phyloP scores from a whole-genome alignment of 2,797 vertebrate genomes.

The Garrulus glandarius region DNA sequence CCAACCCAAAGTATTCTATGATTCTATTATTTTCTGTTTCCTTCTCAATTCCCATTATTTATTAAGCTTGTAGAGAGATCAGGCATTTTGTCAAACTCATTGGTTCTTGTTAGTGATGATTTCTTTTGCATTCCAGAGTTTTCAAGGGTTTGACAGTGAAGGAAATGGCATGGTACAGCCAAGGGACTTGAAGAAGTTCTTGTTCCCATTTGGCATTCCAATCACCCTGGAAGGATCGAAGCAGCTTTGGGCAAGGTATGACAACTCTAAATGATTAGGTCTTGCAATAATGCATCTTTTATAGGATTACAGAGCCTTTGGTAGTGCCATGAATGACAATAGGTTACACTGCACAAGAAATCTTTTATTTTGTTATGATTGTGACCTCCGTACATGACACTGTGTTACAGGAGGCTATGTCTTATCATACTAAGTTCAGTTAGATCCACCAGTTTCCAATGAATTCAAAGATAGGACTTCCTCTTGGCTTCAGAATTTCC shows the following conservation, averaged over 20 bases:
- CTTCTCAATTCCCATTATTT: neutral
- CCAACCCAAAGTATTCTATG: neutral
- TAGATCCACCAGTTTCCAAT: neutral
- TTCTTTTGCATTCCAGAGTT: slow-evolving; percentile 62
- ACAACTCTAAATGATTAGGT: neutral
- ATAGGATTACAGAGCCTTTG: neutral
- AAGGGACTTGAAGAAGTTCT: slow-evolving; percentile 68
- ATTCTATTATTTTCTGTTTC: neutral
- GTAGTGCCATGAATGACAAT: neutral
- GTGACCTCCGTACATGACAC: neutral
- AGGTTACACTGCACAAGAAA: neutral
- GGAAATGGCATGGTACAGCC: slow-evolving; percentile 69
- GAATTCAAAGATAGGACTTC: neutral
- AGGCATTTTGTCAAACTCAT: slow-evolving; percentile 5
- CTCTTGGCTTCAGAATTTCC: neutral
- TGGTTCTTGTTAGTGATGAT: slow-evolving; percentile 10
- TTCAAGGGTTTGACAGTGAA: slow-evolving; percentile 67
- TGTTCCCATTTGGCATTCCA: slow-evolving; percentile 73
- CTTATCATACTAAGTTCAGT: neutral
- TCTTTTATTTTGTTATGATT: neutral
- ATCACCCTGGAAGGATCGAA: slow-evolving; percentile 75
- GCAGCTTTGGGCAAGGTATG: slow-evolving; percentile 79
- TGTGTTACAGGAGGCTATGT: neutral
- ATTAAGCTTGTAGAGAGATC: neutral
- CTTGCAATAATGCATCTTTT: neutral